A percentile compares a stretch with the other conserved stretches of the same genome.
These are phyloP conservation scores for Cotesia glomerata DNA, from an alignment of 1,140 invertebrate species.

Conservation along the genomic window DNA sequence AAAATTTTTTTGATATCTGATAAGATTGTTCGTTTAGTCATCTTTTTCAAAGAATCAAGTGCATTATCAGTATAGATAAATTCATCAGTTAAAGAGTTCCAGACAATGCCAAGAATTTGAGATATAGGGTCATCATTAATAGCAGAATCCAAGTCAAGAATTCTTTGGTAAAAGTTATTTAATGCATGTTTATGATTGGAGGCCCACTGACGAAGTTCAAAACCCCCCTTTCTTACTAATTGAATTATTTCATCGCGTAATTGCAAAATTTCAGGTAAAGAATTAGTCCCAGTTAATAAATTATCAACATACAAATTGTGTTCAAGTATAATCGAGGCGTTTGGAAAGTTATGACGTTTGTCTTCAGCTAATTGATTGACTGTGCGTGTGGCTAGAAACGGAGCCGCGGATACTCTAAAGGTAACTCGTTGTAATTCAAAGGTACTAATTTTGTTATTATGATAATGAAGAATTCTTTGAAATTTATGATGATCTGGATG, in stretches of 20 bases:
- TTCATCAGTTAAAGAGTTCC: not conserved
- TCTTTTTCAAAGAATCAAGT: not conserved
- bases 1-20: conserved; percentile 30
- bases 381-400: conserved; percentile 51
- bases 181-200: conserved; percentile 35
- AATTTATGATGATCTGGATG: conserved; percentile 26
- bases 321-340: conserved; percentile 36
- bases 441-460: not conserved
- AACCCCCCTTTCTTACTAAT: conserved; percentile 39
- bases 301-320: conserved; percentile 59
- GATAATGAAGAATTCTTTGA: conserved; percentile 28
- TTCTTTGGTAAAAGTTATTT: conserved; percentile 17
- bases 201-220: conserved; percentile 47
- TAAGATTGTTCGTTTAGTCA: conserved; percentile 24
- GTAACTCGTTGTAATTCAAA: conserved; percentile 43
- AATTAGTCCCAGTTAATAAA: conserved; percentile 48
- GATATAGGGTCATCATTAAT: conserved; percentile 8
- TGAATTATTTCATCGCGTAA: conserved; percentile 39
- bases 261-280: conserved; percentile 41
- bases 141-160: not conserved
- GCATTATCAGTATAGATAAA: not conserved
- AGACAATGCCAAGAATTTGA: conserved; percentile 9
- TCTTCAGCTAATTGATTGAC: conserved; percentile 49
- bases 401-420: conserved; percentile 49
- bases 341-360: conserved; percentile 41